phyloP scores from a whole-genome alignment of 2,797 vertebrate species.

The Sebastes vulpes region DNA sequence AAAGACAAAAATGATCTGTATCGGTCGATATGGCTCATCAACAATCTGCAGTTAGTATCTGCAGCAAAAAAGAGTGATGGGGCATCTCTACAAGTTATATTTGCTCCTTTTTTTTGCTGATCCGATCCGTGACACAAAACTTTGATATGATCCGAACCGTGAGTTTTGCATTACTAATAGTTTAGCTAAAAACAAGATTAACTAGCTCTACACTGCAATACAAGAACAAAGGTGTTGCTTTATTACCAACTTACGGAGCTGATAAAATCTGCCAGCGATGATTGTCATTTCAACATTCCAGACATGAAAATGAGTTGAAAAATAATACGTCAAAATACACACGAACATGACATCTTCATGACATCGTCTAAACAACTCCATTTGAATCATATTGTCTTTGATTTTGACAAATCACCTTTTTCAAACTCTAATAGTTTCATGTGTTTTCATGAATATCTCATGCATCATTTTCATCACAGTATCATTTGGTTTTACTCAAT shows the following conservation, averaged over 20 bases:
- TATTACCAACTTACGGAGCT: neutral
- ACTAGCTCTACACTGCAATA: neutral
- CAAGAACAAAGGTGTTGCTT: neutral
- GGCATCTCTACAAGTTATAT: accelerated
- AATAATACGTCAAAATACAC: no score
- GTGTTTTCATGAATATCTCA: neutral
- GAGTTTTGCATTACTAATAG: no score
- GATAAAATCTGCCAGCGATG: neutral
- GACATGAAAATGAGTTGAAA: neutral
- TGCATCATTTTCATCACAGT: neutral
- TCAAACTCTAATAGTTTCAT: neutral
- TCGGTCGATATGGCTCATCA: no score
- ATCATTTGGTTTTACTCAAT: neutral
- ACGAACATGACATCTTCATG: neutral
- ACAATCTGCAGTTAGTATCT: accelerated
- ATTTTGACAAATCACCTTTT: neutral
- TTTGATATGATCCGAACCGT: no score
- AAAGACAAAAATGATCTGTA: accelerated
- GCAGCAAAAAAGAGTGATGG: no score
- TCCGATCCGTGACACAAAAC: no score
- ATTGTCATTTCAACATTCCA: neutral
- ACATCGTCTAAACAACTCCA: neutral
- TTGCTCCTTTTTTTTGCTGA: no score
- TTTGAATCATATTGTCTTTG: neutral
- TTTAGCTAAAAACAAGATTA: neutral